These are phyloP conservation scores for Thalassophryne amazonica DNA, from an alignment of 2,797 vertebrate genomes.

Conservation along the genomic window DNA sequence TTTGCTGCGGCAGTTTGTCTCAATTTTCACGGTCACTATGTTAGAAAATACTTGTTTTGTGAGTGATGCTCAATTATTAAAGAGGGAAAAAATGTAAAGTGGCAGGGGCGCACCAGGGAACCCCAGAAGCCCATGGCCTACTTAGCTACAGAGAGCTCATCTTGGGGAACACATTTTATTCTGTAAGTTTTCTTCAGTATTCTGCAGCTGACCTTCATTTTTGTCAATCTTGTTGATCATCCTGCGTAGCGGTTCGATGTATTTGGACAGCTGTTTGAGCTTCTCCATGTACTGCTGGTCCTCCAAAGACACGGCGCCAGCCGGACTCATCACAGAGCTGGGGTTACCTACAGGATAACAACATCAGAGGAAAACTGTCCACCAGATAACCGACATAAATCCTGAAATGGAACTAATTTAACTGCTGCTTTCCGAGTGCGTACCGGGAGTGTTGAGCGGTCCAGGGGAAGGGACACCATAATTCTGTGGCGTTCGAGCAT, in stretches of 20 bases:
- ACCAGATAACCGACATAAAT: background rate
- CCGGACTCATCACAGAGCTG: constrained; percentile 92
- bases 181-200: no score
- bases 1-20: no score
- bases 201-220: constrained; percentile 86
- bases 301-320: constrained; percentile 87
- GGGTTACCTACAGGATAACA: constrained; percentile 83
- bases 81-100: no score
- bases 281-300: constrained; percentile 99
- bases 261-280: constrained; percentile 95
- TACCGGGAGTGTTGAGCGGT: constrained; percentile 94
- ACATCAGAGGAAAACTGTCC: background rate
- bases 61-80: no score
- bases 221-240: constrained; percentile 99
- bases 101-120: no score
- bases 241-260: constrained; percentile 92
- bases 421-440: background rate
- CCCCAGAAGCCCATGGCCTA: no score
- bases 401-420: background rate
- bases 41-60: no score
- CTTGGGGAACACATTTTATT: no score
- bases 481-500: constrained; percentile 90
- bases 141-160: no score
- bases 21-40: no score
- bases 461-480: constrained; percentile 89